phyloP scores from a whole-genome alignment of 2,888 invertebrate genomes.

The Hermodice carunculata region DNA sequence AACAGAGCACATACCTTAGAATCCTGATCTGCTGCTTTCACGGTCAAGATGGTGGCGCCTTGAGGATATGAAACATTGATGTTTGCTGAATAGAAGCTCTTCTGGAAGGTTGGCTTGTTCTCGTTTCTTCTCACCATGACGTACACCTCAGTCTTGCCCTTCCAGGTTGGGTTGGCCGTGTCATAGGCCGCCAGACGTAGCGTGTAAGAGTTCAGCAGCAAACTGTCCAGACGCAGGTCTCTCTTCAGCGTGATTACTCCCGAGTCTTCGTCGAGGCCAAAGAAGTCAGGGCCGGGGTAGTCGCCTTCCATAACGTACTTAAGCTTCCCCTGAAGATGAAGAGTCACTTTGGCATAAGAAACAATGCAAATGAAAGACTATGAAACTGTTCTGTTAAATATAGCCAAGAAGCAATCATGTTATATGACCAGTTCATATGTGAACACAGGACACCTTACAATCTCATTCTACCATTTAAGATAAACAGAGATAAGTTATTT shows the following conservation, averaged over 20 bases:
- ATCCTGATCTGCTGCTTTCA: conserved; percentile 18
- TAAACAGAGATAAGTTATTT: no score
- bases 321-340: conserved; percentile 37
- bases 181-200: conserved; percentile 54
- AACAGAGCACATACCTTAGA: no score
- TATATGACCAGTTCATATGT: no score
- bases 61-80: conserved; percentile 47
- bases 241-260: conserved; percentile 45
- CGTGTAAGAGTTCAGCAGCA: conserved; percentile 37
- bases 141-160: conserved; percentile 43
- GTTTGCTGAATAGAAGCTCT: conserved; percentile 39
- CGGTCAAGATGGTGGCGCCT: conserved; percentile 34
- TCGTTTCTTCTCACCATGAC: conserved; percentile 57
- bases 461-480: no score
- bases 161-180: conserved; percentile 45
- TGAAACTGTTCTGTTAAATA: no score
- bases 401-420: no score
- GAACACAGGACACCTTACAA: no score
- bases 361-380: no score
- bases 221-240: conserved; percentile 37
- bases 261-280: conserved; percentile 44
- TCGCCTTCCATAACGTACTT: conserved; percentile 52
- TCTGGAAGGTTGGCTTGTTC: conserved; percentile 50
- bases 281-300: conserved; percentile 56
- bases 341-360: no score